These are phyloP conservation scores for Brienomyrus brachyistius DNA, from an alignment of 2,113 vertebrate genomes.

Conservation along the genomic window DNA sequence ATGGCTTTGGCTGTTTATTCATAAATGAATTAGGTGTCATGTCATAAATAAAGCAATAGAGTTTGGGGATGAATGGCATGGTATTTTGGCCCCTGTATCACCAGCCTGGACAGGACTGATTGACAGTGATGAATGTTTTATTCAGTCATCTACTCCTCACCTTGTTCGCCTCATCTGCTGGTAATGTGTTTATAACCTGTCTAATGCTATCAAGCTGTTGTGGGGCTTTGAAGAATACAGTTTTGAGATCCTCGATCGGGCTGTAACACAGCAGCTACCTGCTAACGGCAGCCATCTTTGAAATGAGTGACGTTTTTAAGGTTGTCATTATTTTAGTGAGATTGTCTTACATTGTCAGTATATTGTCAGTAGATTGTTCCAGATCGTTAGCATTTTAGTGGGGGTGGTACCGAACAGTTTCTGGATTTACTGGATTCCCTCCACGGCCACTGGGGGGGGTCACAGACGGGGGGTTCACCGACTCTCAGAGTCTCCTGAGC, in stretches of 20 bases:
- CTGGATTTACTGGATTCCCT: background rate
- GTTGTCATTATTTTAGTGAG: too few species aligned
- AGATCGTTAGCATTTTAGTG: too few species aligned
- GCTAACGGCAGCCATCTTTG: background rate
- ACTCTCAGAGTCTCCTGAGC: background rate
- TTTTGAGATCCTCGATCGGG: too few species aligned
- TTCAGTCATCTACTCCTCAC: background rate
- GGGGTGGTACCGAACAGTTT: background rate
- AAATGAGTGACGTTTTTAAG: background rate
- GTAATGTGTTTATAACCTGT: background rate
- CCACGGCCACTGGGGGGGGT: background rate
- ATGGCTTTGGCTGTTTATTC: conserved; percentile 12
- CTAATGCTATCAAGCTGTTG: background rate
- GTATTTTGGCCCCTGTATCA: background rate
- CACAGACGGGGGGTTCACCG: background rate
- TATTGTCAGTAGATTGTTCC: too few species aligned
- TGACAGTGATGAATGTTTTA: conserved; percentile 12
- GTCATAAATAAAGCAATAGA: background rate
- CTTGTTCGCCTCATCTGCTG: background rate
- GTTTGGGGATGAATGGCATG: background rate
- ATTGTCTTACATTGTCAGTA: too few species aligned
- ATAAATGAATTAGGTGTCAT: background rate
- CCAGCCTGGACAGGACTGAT: background rate
- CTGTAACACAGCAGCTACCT: background rate
- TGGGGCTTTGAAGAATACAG: background rate